These are phyloP conservation scores for Mesaphorura yosii DNA, from an alignment of 1,140 invertebrate species.

Conservation along the genomic window DNA sequence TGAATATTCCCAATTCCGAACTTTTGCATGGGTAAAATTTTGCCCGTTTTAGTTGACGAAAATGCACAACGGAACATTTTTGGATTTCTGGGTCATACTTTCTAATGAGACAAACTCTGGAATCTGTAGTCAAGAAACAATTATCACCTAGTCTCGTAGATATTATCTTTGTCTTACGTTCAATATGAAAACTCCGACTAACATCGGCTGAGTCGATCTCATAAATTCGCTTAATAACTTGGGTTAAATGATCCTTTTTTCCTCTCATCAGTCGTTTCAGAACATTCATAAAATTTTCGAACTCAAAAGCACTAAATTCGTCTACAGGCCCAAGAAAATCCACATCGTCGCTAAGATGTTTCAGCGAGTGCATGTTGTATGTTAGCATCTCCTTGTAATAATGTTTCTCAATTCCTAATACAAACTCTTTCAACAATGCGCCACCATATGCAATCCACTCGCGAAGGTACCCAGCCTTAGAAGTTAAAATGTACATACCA, in stretches of 20 bases:
- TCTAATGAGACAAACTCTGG: too few species aligned
- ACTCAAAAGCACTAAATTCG: slow-evolving; percentile 17
- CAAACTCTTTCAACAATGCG: slow-evolving; percentile 8
- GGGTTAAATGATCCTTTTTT: neutral
- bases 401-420: neutral
- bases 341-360: slow-evolving; percentile 21
- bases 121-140: too few species aligned
- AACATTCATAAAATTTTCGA: slow-evolving; percentile 20
- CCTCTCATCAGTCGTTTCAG: slow-evolving; percentile 13
- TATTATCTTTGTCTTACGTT: too few species aligned
- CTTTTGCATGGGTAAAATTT: too few species aligned
- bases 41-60: too few species aligned
- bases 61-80: too few species aligned
- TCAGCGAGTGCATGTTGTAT: slow-evolving; percentile 18
- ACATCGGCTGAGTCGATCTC: too few species aligned
- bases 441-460: slow-evolving; percentile 5
- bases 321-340: slow-evolving; percentile 15
- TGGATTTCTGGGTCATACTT: too few species aligned
- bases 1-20: too few species aligned
- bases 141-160: too few species aligned
- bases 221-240: slow-evolving; percentile 11
- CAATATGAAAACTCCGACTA: too few species aligned
- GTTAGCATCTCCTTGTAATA: slow-evolving; percentile 10
- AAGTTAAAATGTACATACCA: neutral
- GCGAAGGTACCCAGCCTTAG: neutral